Evolutionary conservation across 2,888 invertebrate species (phyloP).

Genomic region (Selenia dentaria): DNA sequence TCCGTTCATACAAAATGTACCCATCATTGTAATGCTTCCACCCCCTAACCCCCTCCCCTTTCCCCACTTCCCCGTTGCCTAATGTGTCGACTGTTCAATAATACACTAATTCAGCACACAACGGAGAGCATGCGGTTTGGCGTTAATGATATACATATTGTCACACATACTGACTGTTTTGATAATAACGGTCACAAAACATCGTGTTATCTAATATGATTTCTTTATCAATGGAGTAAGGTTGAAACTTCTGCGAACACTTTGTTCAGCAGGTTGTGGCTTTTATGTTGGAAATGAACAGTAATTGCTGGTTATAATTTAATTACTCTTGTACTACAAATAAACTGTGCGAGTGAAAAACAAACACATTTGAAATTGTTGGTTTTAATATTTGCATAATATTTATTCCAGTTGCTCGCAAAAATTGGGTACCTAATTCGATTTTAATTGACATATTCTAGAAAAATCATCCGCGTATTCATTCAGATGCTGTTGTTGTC

Average conservation of each 20-base stretch:
- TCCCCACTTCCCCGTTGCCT: background rate
- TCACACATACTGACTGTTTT: background rate
- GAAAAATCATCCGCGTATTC: too few species aligned
- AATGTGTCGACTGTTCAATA: conserved; percentile 15
- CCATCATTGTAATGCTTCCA: background rate
- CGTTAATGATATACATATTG: conserved; percentile 15
- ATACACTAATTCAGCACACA: conserved; percentile 8
- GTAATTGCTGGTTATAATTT: background rate
- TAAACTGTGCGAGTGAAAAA: background rate
- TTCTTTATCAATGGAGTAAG: background rate
- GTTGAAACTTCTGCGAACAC: background rate
- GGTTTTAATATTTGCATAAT: too few species aligned
- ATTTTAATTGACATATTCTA: too few species aligned
- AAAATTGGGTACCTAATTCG: too few species aligned
- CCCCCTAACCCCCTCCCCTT: background rate
- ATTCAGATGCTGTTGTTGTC: too few species aligned
- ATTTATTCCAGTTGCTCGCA: too few species aligned
- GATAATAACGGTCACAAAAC: background rate
- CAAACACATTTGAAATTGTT: too few species aligned
- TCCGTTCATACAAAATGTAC: background rate
- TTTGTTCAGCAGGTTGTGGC: background rate
- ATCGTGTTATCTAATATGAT: background rate
- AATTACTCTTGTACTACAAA: background rate
- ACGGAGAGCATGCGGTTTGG: conserved; percentile 17
- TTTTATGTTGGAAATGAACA: background rate